These are phyloP conservation scores for Drosophila sp. DNA, from an alignment of 1,140 invertebrate species.

Conservation along the genomic window DNA sequence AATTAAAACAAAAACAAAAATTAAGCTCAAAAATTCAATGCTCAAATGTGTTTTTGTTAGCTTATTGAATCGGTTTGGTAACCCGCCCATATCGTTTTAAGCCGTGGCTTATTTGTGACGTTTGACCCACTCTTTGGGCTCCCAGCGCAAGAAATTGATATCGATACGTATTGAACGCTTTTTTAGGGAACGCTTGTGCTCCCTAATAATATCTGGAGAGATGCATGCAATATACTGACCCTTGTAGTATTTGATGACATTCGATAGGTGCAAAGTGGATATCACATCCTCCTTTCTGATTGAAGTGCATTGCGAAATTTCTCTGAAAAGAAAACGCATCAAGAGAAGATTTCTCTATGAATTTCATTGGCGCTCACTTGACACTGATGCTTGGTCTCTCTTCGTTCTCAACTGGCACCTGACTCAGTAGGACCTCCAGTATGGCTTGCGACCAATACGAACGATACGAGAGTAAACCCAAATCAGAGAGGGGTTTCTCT, in stretches of 20 bases:
- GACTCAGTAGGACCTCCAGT: conserved; percentile 92
- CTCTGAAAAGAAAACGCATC: conserved; percentile 85
- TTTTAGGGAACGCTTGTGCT: conserved; percentile 93
- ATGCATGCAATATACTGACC: conserved; percentile 99
- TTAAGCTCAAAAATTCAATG: too few relatives aligned
- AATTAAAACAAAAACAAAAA: too few relatives aligned
- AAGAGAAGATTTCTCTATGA: conserved; percentile 45
- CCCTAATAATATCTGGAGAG: conserved; percentile 94
- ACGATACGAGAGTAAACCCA: conserved; percentile 95
- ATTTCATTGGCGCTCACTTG: conserved; percentile 86
- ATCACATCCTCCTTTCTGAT: conserved; percentile 99
- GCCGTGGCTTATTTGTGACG: conserved; percentile 92
- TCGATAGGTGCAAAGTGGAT: conserved; percentile 97
- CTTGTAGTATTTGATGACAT: conserved; percentile 99
- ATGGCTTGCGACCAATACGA: conserved; percentile 98
- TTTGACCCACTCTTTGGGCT: conserved; percentile 99
- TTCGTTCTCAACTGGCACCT: conserved; percentile 92
- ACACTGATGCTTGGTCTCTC: conserved; percentile 98
- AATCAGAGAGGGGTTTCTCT: conserved; percentile 97
- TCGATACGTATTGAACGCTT: conserved; percentile 96
- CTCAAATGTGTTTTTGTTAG: too few relatives aligned
- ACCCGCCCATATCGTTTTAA: neutral
- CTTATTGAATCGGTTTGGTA: too few relatives aligned
- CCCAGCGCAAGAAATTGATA: conserved; percentile 98
- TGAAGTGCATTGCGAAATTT: conserved; percentile 98